Percentiles rank a stretch among this genome's conserved stretches.
These are phyloP conservation scores for Proterorhinus semilunaris DNA, from an alignment of 2,113 vertebrate genomes.

Conservation along the genomic window DNA sequence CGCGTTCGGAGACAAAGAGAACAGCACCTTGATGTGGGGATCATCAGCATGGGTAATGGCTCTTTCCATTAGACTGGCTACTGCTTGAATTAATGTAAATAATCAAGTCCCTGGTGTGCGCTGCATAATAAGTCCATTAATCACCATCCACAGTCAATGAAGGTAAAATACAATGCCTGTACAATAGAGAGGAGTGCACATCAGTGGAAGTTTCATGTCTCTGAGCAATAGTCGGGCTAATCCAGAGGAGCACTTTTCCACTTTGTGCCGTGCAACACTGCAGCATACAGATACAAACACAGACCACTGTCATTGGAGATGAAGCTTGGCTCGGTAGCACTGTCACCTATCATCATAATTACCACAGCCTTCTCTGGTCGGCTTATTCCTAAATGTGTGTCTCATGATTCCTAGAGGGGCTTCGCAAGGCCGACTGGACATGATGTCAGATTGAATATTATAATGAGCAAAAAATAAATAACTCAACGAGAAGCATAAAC, in stretches of 20 bases:
- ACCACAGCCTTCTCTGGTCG: slow-evolving; percentile 45
- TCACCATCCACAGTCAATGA: slow-evolving; percentile 50
- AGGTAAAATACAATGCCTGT: slow-evolving; percentile 40
- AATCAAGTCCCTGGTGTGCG: slow-evolving; percentile 51
- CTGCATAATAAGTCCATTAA: slow-evolving; percentile 58
- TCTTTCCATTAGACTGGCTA: slow-evolving; percentile 47
- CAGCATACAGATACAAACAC: slow-evolving; percentile 56
- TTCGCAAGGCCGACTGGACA: slow-evolving; percentile 66
- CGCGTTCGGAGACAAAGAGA: slow-evolving; percentile 38
- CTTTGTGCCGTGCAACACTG: slow-evolving; percentile 44
- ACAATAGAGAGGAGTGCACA: slow-evolving; percentile 40
- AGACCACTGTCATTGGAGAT: slow-evolving; percentile 66
- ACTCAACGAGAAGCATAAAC: slow-evolving; percentile 68
- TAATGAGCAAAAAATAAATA: slow-evolving; percentile 73
- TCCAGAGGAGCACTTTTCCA: slow-evolving; percentile 58
- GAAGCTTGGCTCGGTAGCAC: slow-evolving; percentile 64
- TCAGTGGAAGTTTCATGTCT: slow-evolving; percentile 45
- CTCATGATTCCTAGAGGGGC: slow-evolving; percentile 66
- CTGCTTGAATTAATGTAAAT: slow-evolving; percentile 59
- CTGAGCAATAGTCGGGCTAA: slow-evolving; percentile 52
- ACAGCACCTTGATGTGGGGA: slow-evolving; percentile 57
- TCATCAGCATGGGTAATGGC: slow-evolving; percentile 52
- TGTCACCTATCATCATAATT: slow-evolving; percentile 76
- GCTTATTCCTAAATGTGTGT: slow-evolving; percentile 67
- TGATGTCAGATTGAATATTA: slow-evolving; percentile 75